phyloP scores from a whole-genome alignment of 2,888 invertebrate species.

The Osmoderma eremita region DNA sequence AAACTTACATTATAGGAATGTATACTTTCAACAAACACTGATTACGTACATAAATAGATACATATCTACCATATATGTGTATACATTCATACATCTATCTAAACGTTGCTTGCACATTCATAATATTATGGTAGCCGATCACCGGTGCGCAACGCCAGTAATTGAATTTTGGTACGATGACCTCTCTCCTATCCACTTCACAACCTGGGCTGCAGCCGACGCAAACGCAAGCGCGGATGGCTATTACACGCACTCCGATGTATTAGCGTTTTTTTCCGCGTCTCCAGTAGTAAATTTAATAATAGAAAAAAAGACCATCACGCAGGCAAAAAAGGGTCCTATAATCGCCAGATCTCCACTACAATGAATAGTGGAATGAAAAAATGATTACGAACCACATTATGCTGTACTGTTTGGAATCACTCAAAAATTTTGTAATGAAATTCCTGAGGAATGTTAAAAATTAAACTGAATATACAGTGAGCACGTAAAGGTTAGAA shows the following conservation, averaged over 20 bases:
- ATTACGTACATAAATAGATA: not conserved
- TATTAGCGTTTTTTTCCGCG: slow-evolving; percentile 19
- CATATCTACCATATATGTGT: not conserved
- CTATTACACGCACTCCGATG: slow-evolving; percentile 22
- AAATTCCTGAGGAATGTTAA: too few species aligned
- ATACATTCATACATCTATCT: not conserved
- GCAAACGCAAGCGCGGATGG: slow-evolving; percentile 2
- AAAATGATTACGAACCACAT: not conserved
- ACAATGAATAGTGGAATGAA: not conserved
- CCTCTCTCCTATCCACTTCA: slow-evolving; percentile 44
- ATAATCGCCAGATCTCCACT: not conserved
- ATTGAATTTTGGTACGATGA: slow-evolving; percentile 58
- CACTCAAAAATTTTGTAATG: too few species aligned
- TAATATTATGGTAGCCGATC: slow-evolving; percentile 33
- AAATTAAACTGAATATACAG: too few species aligned
- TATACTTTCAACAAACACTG: too few species aligned
- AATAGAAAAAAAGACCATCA: not conserved
- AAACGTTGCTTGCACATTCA: slow-evolving; percentile 22
- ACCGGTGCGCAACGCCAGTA: slow-evolving; percentile 44
- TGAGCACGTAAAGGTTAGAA: too few species aligned
- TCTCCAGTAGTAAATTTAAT: slow-evolving; percentile 6
- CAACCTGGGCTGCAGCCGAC: slow-evolving; percentile 9
- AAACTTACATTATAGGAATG: too few species aligned
- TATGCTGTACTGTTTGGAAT: not conserved
- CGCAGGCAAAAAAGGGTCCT: not conserved